Evolutionary conservation across 2,113 vertebrate genomes (phyloP).

Genomic region (Trichechus manatus): DNA sequence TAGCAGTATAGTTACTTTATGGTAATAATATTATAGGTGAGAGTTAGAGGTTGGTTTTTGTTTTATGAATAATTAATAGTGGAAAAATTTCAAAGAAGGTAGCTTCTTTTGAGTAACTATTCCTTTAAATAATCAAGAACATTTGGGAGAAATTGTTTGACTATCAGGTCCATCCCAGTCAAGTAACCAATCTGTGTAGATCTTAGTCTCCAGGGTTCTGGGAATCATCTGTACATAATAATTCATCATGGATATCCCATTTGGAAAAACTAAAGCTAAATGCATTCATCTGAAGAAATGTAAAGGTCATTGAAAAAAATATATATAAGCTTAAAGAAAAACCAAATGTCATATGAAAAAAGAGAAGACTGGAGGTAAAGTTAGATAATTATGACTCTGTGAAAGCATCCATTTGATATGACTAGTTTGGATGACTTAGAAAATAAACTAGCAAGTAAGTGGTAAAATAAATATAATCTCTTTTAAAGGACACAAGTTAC

Average conservation of each 20-base stretch:
- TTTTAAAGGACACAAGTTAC: background rate
- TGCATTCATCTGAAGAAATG: slow-evolving; percentile 52
- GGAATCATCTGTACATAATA: background rate
- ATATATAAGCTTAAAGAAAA: background rate
- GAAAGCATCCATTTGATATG: background rate
- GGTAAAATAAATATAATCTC: background rate
- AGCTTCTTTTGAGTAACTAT: slow-evolving; percentile 15
- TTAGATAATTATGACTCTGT: slow-evolving; percentile 1
- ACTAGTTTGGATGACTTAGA: background rate
- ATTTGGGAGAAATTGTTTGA: background rate
- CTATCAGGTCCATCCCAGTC: background rate
- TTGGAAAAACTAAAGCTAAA: slow-evolving; percentile 24
- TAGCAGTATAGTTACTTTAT: background rate
- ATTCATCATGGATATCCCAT: background rate
- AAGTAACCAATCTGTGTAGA: background rate
- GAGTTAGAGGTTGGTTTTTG: background rate
- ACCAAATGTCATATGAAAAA: slow-evolving; percentile 22
- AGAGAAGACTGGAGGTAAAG: background rate
- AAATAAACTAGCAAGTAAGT: background rate
- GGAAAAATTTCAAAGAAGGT: background rate
- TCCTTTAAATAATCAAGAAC: slow-evolving; percentile 49
- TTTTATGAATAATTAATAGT: slow-evolving; percentile 17
- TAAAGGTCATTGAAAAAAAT: slow-evolving; percentile 20
- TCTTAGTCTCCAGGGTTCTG: background rate
- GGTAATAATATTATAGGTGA: background rate